These are phyloP conservation scores for Hyla sarda DNA, from an alignment of 2,113 vertebrate genomes.

Conservation along the genomic window DNA sequence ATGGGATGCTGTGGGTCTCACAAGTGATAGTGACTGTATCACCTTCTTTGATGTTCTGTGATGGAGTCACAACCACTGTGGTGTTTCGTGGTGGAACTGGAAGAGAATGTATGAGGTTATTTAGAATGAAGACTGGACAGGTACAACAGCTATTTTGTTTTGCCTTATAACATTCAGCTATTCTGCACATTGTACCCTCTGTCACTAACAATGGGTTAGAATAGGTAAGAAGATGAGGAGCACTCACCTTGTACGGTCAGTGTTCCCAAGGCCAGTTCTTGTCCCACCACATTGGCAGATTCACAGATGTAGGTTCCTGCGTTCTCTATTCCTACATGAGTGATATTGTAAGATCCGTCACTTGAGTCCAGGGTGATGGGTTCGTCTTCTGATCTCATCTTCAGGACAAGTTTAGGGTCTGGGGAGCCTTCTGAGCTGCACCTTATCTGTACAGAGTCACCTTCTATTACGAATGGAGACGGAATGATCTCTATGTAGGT, in stretches of 20 bases:
- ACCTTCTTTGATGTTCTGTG: conserved; percentile 64
- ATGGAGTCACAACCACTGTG: conserved; percentile 57
- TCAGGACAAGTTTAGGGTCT: conserved; percentile 67
- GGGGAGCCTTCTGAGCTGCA: conserved; percentile 64
- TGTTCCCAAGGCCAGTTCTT: neutral
- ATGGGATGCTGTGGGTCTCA: conserved; percentile 62
- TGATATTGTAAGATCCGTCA: conserved; percentile 60
- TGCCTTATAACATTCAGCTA: neutral
- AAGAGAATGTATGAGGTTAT: conserved; percentile 42
- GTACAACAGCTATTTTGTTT: neutral
- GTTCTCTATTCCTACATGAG: conserved; percentile 60
- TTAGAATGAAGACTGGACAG: neutral
- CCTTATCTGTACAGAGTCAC: conserved; percentile 68
- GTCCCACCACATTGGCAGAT: conserved; percentile 64
- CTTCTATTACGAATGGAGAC: conserved; percentile 65
- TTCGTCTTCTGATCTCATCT: conserved; percentile 59
- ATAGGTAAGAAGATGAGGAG: neutral
- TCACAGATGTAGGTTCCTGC: conserved; percentile 66
- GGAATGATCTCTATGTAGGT: conserved; percentile 68
- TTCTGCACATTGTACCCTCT: neutral
- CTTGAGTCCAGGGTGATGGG: conserved; percentile 64
- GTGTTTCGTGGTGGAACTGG: conserved; percentile 62
- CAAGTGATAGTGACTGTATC: conserved; percentile 60
- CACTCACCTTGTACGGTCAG: conserved; percentile 39
- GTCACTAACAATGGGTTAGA: neutral